Base-by-base conservation (phyloP, 1,140 invertebrate genomes). In the Harpegnathos saltator region DNA sequence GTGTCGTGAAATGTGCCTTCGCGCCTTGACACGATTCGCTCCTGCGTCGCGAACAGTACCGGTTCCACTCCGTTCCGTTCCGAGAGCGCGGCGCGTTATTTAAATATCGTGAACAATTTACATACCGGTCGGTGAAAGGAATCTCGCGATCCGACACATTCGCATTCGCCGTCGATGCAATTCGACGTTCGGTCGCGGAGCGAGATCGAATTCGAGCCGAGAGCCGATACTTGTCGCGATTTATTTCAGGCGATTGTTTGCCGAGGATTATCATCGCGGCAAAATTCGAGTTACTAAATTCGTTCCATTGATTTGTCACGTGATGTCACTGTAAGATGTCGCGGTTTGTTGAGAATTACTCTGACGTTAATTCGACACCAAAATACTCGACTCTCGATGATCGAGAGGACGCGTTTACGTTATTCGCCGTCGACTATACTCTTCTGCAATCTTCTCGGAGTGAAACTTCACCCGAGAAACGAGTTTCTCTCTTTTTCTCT, bases 11-110 rank as follows among this genome's bases (percentile, higher is more conserved):
- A 78, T 78, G 68, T 78, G 63, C 75, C 68, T 78, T 78, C 56
- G 78, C 56, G 78, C 69, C 78, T 82, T 74, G 78, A 82, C 66
- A 73, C 78, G 58, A 69, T 78, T 78, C 75, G 19, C 75, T 78
- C 50, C 56, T 78, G 50, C 62, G 62, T 48, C 19, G 74, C 62
- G 75, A 58, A 69, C 52, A 78, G 75, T 78, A 78, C 75, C 75
- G 75, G 75, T 78, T 78, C 50, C 69, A 44, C 50, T 78, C 63
- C 44, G 75, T 78, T 78, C 75, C 50, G 75, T 78, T 78, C 75
- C 63, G 17, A 78, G 75, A 69, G 63, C 56, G 58, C 56, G 58
- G 24, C 24, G 48, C 33, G 63, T 58, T 78, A 78, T 78, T 78
- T 78, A 78, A 78, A 78, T 78, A 78, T 69, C 75, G 75, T 29